These are phyloP conservation scores for Oegoconia quadripuncta DNA, from an alignment of 2,888 invertebrate genomes.

Conservation along the genomic window DNA sequence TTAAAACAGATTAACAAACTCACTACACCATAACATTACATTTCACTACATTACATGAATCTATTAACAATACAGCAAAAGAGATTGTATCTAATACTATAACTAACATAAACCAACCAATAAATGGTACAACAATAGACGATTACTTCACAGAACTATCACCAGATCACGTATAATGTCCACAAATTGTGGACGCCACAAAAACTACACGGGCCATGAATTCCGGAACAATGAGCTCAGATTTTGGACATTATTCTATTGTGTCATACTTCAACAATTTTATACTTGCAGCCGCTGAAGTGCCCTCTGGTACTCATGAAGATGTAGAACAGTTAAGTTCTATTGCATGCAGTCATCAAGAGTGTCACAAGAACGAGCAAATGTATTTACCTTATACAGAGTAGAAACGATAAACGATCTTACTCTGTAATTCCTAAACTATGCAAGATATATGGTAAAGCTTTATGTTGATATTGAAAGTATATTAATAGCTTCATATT, in stretches of 20 bases:
- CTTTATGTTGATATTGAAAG: too few species aligned
- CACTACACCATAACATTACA: not conserved
- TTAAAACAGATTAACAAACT: too few species aligned
- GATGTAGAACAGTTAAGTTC: too few species aligned
- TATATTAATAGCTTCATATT: too few species aligned
- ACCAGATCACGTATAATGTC: constrained; percentile 19
- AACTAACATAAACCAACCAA: constrained; percentile 28
- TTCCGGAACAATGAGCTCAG: constrained; percentile 24
- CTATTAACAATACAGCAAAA: not conserved
- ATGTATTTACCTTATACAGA: too few species aligned
- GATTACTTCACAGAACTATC: constrained; percentile 27
- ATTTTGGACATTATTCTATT: constrained; percentile 21
- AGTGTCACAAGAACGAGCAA: too few species aligned
- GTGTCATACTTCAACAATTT: constrained; percentile 11
- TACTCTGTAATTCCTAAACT: too few species aligned
- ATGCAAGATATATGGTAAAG: too few species aligned
- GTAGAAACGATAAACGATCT: too few species aligned
- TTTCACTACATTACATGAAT: not conserved
- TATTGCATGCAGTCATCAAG: too few species aligned
- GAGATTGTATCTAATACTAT: constrained; percentile 5
- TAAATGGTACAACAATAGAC: constrained; percentile 32
- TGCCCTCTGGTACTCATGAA: too few species aligned
- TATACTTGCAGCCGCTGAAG: constrained; percentile 7
- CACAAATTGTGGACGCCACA: constrained; percentile 9
- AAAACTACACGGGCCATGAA: constrained; percentile 31